Conservation (phyloP, 2,797 vertebrate species). For the Myiotriccus ornatus region DNA sequence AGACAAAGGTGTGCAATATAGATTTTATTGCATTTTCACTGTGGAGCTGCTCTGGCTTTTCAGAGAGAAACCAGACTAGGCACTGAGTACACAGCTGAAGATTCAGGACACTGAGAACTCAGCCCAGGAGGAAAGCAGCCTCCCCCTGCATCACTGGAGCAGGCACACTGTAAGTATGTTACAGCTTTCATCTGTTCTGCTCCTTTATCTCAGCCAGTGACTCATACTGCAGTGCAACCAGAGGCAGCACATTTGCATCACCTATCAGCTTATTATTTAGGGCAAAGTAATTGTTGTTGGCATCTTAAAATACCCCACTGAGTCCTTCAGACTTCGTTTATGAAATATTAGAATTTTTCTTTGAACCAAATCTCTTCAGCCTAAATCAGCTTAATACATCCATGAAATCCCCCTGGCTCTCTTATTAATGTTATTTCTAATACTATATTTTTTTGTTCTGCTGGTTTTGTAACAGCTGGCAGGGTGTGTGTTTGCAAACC, state of each 20-base stretch:
- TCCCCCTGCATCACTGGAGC: not conserved
- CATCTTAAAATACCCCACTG: not conserved
- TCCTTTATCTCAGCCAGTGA: not conserved
- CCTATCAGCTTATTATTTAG: not conserved
- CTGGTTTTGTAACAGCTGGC: not conserved
- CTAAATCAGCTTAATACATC: not conserved
- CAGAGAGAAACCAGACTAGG: not conserved
- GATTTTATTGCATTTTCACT: not conserved
- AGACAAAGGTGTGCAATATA: rapidly evolving
- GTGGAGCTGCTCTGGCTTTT: not conserved
- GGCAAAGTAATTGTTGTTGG: not conserved
- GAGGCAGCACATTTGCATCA: not conserved
- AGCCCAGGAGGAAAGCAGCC: not conserved
- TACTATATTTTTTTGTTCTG: not conserved
- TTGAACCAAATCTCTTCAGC: not conserved
- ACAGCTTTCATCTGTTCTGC: not conserved
- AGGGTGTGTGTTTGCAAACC: not conserved
- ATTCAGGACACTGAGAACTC: not conserved
- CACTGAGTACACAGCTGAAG: not conserved
- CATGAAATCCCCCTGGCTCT: not conserved
- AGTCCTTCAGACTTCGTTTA: not conserved
- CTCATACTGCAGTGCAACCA: constrained; percentile 32
- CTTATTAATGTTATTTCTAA: not conserved
- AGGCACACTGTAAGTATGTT: not conserved
- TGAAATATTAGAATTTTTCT: not conserved